phyloP scores from a whole-genome alignment of 2,113 vertebrate species.

The Cyprinodon brontotheroides region DNA sequence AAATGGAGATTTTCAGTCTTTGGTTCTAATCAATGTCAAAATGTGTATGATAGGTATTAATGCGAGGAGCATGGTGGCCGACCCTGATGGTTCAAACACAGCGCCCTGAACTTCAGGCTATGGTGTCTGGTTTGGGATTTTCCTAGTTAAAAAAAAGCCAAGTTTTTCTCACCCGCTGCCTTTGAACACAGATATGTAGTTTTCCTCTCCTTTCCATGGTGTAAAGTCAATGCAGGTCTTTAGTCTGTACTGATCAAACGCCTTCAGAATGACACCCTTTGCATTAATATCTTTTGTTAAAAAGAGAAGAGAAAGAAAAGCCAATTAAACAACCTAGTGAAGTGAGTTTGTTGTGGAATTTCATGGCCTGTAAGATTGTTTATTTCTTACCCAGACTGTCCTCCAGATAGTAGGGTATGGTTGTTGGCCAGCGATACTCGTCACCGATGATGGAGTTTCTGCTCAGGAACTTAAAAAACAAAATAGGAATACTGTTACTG shows the following conservation, averaged over 20 bases:
- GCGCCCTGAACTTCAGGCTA: not conserved
- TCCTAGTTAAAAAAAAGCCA: not conserved
- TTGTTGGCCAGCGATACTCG: constrained; percentile 84
- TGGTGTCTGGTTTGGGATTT: no score
- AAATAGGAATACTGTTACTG: not conserved
- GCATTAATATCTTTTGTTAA: constrained; percentile 85
- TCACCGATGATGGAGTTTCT: constrained; percentile 85
- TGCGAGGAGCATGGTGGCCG: not conserved
- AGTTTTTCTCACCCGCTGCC: constrained; percentile 83
- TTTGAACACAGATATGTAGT: constrained; percentile 90
- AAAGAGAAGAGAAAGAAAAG: constrained; percentile 3
- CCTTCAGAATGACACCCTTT: constrained; percentile 88
- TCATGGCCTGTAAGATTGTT: not conserved
- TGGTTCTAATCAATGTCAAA: not conserved
- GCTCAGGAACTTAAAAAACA: constrained; percentile 36
- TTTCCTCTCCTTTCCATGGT: constrained; percentile 86
- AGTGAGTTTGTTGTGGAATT: not conserved
- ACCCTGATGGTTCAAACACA: not conserved
- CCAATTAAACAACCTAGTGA: not conserved
- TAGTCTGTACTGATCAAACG: constrained; percentile 89
- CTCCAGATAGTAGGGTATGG: constrained; percentile 87
- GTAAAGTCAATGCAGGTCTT: constrained; percentile 94
- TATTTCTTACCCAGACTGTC: constrained; percentile 82
- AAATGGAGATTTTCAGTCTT: no score
- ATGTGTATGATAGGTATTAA: not conserved